phyloP scores from a whole-genome alignment of 2,113 vertebrate genomes.

The Corythornis cristatus region DNA sequence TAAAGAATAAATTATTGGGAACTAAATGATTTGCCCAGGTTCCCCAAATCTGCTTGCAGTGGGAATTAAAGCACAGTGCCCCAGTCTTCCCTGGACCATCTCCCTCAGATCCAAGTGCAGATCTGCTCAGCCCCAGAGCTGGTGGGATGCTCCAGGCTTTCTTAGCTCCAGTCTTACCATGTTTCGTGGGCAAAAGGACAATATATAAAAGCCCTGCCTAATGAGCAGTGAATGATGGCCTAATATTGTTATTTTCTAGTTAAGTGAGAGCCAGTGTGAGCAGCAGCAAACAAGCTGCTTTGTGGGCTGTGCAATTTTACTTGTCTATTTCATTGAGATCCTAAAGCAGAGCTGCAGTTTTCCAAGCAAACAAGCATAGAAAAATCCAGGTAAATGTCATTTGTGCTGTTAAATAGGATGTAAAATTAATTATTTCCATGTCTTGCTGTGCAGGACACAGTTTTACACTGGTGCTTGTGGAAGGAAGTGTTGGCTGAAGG shows the following conservation, averaged over 20 bases:
- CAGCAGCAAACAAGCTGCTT: too few relatives aligned
- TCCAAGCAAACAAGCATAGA: background rate
- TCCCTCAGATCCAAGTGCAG: background rate
- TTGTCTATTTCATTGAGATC: background rate
- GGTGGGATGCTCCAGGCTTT: too few relatives aligned
- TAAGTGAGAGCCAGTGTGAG: too few relatives aligned
- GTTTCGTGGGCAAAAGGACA: too few relatives aligned
- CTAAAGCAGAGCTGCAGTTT: background rate
- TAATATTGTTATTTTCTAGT: too few relatives aligned
- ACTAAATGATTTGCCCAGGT: background rate
- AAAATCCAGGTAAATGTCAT: background rate
- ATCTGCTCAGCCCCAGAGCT: too few relatives aligned
- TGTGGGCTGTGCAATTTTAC: too few relatives aligned
- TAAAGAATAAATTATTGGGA: background rate
- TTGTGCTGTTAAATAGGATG: background rate
- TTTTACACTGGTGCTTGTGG: background rate
- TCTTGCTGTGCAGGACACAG: background rate
- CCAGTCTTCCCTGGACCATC: background rate
- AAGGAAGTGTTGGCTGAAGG: background rate
- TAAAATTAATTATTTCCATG: background rate
- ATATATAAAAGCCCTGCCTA: too few relatives aligned
- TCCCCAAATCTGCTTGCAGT: background rate
- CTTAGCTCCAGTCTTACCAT: too few relatives aligned
- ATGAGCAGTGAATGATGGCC: too few relatives aligned
- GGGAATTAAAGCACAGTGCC: background rate